These are phyloP conservation scores for Copsychus sechellarum DNA, from an alignment of 2,113 vertebrate species.

Conservation along the genomic window DNA sequence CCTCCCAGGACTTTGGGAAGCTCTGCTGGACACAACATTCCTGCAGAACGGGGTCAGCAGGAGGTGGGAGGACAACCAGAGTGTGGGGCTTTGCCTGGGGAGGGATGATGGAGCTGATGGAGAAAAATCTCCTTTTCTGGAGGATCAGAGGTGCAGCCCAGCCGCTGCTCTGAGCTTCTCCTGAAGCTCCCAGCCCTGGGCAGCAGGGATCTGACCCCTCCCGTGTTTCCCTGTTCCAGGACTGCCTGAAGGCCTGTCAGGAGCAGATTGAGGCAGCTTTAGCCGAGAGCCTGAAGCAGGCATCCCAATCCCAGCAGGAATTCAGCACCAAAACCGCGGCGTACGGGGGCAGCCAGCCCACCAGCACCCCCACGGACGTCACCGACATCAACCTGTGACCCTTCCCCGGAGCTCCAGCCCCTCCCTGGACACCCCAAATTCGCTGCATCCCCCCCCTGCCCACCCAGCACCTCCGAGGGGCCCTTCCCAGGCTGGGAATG, in stretches of 20 bases:
- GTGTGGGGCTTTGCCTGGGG: neutral
- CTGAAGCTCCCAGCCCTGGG: neutral
- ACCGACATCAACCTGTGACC: conserved; percentile 77
- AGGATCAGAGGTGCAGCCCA: neutral
- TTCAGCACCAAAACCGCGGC: conserved; percentile 55
- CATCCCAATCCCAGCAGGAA: conserved; percentile 51
- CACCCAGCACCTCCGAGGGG: neutral
- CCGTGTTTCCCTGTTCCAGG: conserved; percentile 64
- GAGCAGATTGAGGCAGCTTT: conserved; percentile 80
- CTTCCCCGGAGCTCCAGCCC: neutral
- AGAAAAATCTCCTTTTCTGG: neutral
- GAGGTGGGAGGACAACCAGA: neutral
- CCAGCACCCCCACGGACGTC: conserved; percentile 79
- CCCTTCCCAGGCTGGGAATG: neutral
- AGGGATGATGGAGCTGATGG: neutral
- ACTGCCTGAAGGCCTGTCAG: conserved; percentile 81
- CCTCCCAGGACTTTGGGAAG: neutral
- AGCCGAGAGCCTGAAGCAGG: conserved; percentile 78
- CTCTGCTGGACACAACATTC: neutral
- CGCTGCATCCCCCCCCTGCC: neutral
- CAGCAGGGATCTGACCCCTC: neutral
- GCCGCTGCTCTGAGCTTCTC: neutral
- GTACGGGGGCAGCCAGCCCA: conserved; percentile 71
- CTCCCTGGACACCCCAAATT: neutral
- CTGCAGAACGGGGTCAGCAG: neutral